These are phyloP conservation scores for Bursaphelenchus okinawaensis DNA, from an alignment of 2,888 invertebrate species.

Conservation along the genomic window DNA sequence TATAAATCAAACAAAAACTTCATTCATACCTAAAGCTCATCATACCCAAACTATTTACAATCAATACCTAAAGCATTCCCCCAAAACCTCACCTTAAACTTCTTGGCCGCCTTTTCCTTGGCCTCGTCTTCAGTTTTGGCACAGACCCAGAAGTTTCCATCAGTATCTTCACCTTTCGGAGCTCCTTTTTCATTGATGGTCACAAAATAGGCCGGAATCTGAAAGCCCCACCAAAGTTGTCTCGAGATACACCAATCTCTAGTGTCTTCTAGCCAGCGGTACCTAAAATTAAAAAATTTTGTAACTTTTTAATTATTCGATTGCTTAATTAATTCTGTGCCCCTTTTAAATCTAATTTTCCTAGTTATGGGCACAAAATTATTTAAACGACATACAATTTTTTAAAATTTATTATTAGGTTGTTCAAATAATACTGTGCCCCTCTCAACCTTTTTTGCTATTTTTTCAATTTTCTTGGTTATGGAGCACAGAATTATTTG, in stretches of 20 bases:
- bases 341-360: no score
- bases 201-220: slow-evolving; percentile 86
- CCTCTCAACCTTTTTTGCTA: no score
- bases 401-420: no score
- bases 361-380: not conserved
- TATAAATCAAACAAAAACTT: no score
- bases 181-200: slow-evolving; percentile 48
- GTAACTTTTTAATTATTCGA: not conserved
- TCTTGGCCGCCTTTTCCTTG: slow-evolving; percentile 70
- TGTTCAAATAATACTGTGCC: no score
- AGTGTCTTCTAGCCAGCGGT: slow-evolving; percentile 17
- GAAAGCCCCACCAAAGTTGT: slow-evolving; percentile 99
- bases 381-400: not conserved
- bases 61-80: no score
- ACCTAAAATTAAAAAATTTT: no score
- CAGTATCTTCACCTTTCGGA: slow-evolving; percentile 44
- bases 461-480: no score
- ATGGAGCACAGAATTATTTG: no score
- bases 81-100: slow-evolving; percentile 63
- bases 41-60: no score
- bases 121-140: slow-evolving; percentile 72
- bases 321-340: no score
- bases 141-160: slow-evolving; percentile 66
- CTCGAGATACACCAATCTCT: slow-evolving; percentile 96
- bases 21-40: no score